Conservation (phyloP, 1,140 invertebrate genomes). For the Pogonomyrmex californicus region DNA sequence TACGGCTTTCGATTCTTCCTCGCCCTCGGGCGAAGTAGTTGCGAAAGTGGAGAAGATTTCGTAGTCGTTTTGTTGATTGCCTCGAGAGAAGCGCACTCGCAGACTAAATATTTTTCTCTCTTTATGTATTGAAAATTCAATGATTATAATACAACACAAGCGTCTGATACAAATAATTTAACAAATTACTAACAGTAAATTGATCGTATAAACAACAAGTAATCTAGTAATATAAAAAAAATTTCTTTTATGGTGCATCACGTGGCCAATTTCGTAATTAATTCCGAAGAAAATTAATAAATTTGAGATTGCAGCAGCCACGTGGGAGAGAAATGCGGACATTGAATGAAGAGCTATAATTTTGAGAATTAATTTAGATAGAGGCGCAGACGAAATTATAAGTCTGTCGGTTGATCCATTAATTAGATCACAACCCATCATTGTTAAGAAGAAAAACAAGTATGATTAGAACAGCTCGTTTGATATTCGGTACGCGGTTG, state of each 20-base stretch:
- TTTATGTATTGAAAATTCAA: neutral
- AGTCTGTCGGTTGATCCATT: neutral
- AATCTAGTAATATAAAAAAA: neutral
- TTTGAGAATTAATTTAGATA: conserved; percentile 26
- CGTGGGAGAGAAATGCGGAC: conserved; percentile 4
- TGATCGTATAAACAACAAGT: neutral
- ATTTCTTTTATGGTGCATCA: neutral
- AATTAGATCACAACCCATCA: neutral
- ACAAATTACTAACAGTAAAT: neutral
- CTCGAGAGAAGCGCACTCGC: neutral
- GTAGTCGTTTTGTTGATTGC: neutral
- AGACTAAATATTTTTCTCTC: neutral
- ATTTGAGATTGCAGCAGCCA: neutral
- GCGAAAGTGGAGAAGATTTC: neutral
- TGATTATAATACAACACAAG: neutral
- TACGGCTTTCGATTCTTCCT: conserved; percentile 77
- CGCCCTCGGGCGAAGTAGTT: conserved; percentile 6
- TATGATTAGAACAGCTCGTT: neutral
- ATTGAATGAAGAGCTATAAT: neutral
- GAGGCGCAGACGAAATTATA: neutral
- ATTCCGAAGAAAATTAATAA: neutral
- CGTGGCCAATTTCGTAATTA: neutral
- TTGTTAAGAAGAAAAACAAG: neutral
- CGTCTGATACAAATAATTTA: neutral
- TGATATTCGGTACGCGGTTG: neutral